These are phyloP conservation scores for Esox lucius DNA, from an alignment of 2,797 vertebrate genomes.

Conservation along the genomic window DNA sequence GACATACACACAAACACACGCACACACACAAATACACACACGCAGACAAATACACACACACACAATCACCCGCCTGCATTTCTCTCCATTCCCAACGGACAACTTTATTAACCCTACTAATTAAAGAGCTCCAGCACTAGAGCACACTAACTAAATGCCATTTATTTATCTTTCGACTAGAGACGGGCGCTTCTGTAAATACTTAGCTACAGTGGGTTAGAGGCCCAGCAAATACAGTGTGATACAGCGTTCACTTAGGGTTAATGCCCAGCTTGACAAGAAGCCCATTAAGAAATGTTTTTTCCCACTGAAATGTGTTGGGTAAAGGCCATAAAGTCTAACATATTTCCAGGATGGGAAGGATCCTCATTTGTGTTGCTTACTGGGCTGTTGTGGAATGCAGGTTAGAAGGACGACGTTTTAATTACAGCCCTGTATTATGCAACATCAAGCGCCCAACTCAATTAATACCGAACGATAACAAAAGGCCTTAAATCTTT, in stretches of 20 bases:
- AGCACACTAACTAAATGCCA: conserved; percentile 50
- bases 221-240: conserved; percentile 28
- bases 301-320: conserved; percentile 54
- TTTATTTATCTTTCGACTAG: conserved; percentile 61
- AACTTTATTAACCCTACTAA: conserved; percentile 72
- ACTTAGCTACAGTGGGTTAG: conserved; percentile 38
- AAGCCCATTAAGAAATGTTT: conserved; percentile 38
- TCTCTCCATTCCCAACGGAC: conserved; percentile 42
- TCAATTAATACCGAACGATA: conserved; percentile 68
- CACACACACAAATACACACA: neutral
- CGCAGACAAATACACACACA: neutral
- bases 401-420: conserved; percentile 29
- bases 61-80: neutral
- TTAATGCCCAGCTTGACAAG: conserved; percentile 60
- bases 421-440: conserved; percentile 48
- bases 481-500: conserved; percentile 78
- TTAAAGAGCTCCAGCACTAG: conserved; percentile 61
- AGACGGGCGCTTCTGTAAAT: conserved; percentile 39
- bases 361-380: conserved; percentile 64
- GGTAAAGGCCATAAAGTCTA: conserved; percentile 58
- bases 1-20: neutral
- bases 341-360: conserved; percentile 32
- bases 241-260: conserved; percentile 30
- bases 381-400: conserved; percentile 52
- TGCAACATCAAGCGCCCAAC: conserved; percentile 72